Evolutionary conservation across 1,140 invertebrate genomes (phyloP).

Genomic region (Cherax destructor): DNA sequence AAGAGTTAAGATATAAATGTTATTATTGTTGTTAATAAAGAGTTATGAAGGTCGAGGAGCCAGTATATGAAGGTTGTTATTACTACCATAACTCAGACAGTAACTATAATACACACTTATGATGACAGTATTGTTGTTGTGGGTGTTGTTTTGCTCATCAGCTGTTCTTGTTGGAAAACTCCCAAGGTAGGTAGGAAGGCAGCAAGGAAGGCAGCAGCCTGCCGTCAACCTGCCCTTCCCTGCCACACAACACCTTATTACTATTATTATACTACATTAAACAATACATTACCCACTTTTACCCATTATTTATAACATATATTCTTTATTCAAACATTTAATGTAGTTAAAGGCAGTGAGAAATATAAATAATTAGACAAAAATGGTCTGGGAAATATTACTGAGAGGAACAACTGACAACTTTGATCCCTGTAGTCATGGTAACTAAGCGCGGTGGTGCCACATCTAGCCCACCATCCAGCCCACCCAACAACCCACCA

Average conservation of each 20-base stretch:
- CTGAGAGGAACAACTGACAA: slow-evolving; percentile 8
- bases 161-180: slow-evolving; percentile 56
- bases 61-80: too few relatives aligned
- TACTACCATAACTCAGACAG: too few relatives aligned
- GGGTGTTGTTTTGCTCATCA: slow-evolving; percentile 49
- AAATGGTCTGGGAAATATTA: too few relatives aligned
- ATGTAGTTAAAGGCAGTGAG: too few relatives aligned
- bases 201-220: background rate
- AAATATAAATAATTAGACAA: too few relatives aligned
- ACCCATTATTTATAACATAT: background rate
- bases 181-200: background rate
- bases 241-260: background rate
- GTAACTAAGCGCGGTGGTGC: slow-evolving; percentile 38
- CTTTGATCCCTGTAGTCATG: slow-evolving; percentile 24
- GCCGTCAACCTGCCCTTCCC: slow-evolving; percentile 7
- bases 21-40: too few relatives aligned
- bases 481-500: too few relatives aligned
- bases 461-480: background rate
- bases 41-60: too few relatives aligned
- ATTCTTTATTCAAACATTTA: too few relatives aligned
- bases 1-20: too few relatives aligned
- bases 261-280: background rate
- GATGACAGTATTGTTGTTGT: slow-evolving; percentile 37
- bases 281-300: background rate
- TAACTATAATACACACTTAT: too few relatives aligned